Percentiles rank a stretch among this genome's conserved stretches.
Conservation (phyloP, 2,888 invertebrate genomes). For the Sinodicranocentrus sp. region DNA sequence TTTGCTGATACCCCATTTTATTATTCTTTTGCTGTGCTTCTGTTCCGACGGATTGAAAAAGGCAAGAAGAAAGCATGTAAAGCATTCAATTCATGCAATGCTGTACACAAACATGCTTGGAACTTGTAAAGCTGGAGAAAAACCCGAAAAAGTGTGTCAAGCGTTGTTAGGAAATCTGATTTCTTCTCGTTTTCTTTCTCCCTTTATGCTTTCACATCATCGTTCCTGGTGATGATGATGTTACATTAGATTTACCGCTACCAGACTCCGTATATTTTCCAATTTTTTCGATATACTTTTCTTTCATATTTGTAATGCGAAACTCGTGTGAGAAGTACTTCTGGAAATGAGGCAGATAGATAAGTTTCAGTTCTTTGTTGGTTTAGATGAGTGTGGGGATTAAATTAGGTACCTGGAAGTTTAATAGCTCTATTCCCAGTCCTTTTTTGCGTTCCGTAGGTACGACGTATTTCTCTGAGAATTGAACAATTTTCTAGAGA, state of each 20-base stretch:
- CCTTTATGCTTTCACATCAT: not conserved
- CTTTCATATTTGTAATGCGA: not conserved
- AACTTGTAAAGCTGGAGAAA: conserved; percentile 38
- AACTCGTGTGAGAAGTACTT: not conserved
- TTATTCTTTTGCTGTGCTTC: not conserved
- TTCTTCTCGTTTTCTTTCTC: conserved; percentile 31
- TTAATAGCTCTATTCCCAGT: too few relatives aligned
- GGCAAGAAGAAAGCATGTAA: not conserved
- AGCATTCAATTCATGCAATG: conserved; percentile 16
- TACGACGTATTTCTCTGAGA: too few relatives aligned
- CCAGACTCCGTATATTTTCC: not conserved
- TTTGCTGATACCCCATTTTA: too few relatives aligned
- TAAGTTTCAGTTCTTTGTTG: too few relatives aligned
- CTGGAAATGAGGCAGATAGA: not conserved
- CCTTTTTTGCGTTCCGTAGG: too few relatives aligned
- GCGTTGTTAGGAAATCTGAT: conserved; percentile 54
- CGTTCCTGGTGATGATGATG: conserved; percentile 7
- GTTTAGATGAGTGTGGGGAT: too few relatives aligned
- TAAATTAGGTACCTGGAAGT: too few relatives aligned
- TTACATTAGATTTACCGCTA: not conserved
- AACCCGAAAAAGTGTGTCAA: conserved; percentile 57
- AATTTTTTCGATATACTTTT: not conserved
- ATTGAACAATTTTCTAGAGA: too few relatives aligned
- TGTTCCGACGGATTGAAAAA: not conserved
- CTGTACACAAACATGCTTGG: conserved; percentile 20